Base-by-base conservation (phyloP, 2,113 vertebrate genomes). In the Leucosticte australis region DNA sequence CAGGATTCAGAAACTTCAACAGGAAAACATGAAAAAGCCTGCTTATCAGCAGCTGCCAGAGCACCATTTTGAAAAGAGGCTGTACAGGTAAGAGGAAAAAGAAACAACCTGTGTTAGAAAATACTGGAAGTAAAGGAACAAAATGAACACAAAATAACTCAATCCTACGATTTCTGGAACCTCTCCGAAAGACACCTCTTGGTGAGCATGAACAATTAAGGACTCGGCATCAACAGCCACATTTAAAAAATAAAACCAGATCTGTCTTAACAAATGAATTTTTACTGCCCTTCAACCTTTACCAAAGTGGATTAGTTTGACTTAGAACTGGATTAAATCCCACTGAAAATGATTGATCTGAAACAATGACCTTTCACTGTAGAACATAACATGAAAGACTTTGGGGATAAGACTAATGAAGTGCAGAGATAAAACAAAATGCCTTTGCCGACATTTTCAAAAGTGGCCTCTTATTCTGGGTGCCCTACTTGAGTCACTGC, bases 301-400 rank as follows among this genome's bases (percentile, higher is more conserved):
- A 92, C 27, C 59, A 60, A 93, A 95, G 83, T 92, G 77, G 76
- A 91, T 94, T 92, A 75, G n/a, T 70, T 92, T 92, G 64, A 78
- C 17, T 86, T 74, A 85, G 50, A 94, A 77, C 46, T 82, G 46
- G 74, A 91, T 84, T 87, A 84, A 89, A 90, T 79, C 62, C 53
- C 30, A 65, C 63, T 31, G 84, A 90, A 97, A 79, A 94, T 59
- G 67, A 92, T 2, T 91, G 87, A 94, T 91, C 55, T 80, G 70
- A 68, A 96, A 92, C 89, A 87, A 76, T 55, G 70, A 94, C 87
- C 63, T 87, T 95, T 83, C 67, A 69, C 53, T 59, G 74, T 15
- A 87, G 62, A 91, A 92, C 37, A 50, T 46, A 76, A 92, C 65
- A 83, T 80, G 52, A 93, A 96, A 95, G 88, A 68, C 71, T 85